Conservation (phyloP, 2,888 invertebrate species). For the Octonoba sinensis region DNA sequence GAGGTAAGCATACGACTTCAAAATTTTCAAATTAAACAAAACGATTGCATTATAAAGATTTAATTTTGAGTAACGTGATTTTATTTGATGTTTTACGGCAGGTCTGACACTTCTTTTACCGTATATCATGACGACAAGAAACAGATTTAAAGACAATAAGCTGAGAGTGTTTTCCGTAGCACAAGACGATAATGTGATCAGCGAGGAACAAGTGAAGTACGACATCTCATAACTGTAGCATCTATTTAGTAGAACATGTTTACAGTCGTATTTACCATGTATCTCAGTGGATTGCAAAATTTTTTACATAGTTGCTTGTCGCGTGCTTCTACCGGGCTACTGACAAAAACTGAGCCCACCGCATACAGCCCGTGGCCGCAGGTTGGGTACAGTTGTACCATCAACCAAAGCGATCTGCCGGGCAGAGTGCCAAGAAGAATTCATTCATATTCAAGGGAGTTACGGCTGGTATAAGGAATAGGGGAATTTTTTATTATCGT, state of each 20-base stretch:
- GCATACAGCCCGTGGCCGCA: too few relatives aligned
- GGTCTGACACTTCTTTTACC: slow-evolving; percentile 86
- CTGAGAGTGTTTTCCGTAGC: slow-evolving; percentile 84
- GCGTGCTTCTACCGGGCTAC: neutral
- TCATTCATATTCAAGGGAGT: too few relatives aligned
- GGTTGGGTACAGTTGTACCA: too few relatives aligned
- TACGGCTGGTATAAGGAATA: too few relatives aligned
- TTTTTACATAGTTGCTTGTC: neutral
- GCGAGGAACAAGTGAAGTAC: slow-evolving; percentile 88
- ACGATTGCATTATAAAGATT: neutral
- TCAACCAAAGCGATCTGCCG: too few relatives aligned
- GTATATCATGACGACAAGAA: slow-evolving; percentile 85
- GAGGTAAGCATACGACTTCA: slow-evolving; percentile 67
- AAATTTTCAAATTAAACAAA: neutral
- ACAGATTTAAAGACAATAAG: slow-evolving; percentile 84
- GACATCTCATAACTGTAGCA: neutral
- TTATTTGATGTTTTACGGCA: slow-evolving; percentile 64
- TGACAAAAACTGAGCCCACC: neutral
- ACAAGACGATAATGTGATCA: slow-evolving; percentile 80
- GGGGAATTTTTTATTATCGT: too few relatives aligned
- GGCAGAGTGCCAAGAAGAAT: too few relatives aligned
- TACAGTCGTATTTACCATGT: too few relatives aligned
- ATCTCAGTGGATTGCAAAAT: neutral
- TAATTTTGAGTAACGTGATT: neutral
- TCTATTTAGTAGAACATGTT: too few relatives aligned